Evolutionary conservation across 1,140 invertebrate genomes (phyloP).

Genomic region (Pemphigus obesinymphae): DNA sequence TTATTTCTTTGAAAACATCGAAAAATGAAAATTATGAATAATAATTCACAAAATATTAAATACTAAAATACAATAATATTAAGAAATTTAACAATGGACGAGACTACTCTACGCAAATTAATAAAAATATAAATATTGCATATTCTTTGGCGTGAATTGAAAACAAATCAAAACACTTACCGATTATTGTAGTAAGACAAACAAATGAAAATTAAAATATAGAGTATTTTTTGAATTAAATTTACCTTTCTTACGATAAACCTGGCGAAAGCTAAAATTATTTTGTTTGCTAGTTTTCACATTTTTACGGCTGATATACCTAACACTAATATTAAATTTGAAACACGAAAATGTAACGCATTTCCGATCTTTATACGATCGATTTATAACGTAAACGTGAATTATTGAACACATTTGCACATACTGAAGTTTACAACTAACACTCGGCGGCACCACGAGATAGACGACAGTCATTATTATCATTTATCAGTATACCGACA

Average conservation of each 20-base stretch:
- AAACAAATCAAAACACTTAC: not conserved
- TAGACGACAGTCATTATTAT: not conserved
- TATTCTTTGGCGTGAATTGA: not conserved
- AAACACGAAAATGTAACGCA: not conserved
- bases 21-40: too few relatives aligned
- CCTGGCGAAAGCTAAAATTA: not conserved
- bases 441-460: not conserved
- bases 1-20: too few relatives aligned
- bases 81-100: not conserved
- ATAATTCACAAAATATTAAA: too few relatives aligned
- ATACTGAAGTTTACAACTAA: not conserved
- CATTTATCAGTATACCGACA: too few relatives aligned
- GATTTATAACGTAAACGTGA: constrained; percentile 6
- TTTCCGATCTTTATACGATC: not conserved
- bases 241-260: constrained; percentile 12
- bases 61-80: not conserved
- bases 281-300: not conserved
- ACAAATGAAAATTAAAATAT: not conserved
- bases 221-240: not conserved
- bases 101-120: too few relatives aligned
- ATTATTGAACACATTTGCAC: constrained; percentile 23
- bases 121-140: too few relatives aligned
- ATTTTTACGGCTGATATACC: not conserved
- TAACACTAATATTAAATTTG: not conserved
- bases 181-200: not conserved